Conservation (phyloP, 2,797 vertebrate species). For the Molossus molossus region DNA sequence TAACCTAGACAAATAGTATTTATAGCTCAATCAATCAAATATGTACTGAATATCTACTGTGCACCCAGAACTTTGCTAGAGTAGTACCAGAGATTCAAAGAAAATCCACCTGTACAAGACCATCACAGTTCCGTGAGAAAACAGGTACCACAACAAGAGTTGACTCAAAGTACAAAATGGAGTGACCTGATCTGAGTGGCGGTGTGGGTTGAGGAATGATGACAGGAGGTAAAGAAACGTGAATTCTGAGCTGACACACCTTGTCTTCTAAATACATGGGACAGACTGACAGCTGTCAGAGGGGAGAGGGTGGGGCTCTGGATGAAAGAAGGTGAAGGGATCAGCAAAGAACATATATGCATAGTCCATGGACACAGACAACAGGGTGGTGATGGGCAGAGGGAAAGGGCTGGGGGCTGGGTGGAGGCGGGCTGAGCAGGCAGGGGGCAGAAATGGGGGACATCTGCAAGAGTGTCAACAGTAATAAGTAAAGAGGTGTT, state of each 20-base stretch:
- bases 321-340: not conserved
- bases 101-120: not conserved
- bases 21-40: slow-evolving; percentile 3
- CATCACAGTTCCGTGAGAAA: not conserved
- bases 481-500: not conserved
- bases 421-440: not conserved
- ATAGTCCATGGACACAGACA: not conserved
- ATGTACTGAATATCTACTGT: slow-evolving; percentile 10
- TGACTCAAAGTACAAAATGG: not conserved
- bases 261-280: not conserved
- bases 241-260: not conserved
- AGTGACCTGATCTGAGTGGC: not conserved
- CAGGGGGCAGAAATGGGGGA: not conserved
- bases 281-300: not conserved
- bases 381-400: not conserved
- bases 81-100: not conserved
- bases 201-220: rapidly evolving
- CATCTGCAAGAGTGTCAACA: not conserved
- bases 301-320: not conserved
- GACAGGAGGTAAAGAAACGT: not conserved
- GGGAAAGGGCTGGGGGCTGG: not conserved
- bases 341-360: not conserved
- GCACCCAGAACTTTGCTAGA: not conserved
- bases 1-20: slow-evolving; percentile 1
- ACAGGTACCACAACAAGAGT: not conserved